Conservation (phyloP, 2,797 vertebrate species). For the Pseudotriccus pelzelni region DNA sequence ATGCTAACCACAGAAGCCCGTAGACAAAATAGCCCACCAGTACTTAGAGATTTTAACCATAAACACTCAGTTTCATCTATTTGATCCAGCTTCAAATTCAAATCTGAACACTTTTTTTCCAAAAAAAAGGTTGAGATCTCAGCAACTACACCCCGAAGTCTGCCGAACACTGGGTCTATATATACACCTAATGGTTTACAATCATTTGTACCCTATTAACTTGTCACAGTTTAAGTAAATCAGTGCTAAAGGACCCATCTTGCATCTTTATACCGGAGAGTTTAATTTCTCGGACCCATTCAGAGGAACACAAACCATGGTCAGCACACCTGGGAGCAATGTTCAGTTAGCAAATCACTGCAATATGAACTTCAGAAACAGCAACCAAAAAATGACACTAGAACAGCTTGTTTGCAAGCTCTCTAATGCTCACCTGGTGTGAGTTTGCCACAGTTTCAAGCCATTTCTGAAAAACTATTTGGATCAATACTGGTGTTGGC, state of each 20-base stretch:
- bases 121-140: neutral
- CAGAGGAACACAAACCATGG: neutral
- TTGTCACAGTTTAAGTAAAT: neutral
- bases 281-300: neutral
- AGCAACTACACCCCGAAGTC: neutral
- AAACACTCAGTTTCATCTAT: neutral
- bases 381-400: neutral
- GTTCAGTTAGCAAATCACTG: neutral
- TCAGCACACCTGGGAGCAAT: neutral
- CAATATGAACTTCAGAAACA: neutral
- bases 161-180: neutral
- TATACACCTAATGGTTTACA: neutral
- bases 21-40: neutral
- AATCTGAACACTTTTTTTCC: neutral
- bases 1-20: neutral
- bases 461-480: neutral
- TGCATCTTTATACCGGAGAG: neutral
- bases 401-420: neutral
- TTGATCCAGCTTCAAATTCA: neutral
- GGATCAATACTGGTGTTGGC: neutral
- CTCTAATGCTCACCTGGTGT: neutral
- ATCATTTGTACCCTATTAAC: neutral
- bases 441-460: neutral
- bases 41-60: neutral
- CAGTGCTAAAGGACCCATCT: neutral